Percentiles rank a stretch among this genome's conserved stretches.
Evolutionary conservation across 2,888 invertebrate species (phyloP).

Genomic region (Apotomis capreana): DNA sequence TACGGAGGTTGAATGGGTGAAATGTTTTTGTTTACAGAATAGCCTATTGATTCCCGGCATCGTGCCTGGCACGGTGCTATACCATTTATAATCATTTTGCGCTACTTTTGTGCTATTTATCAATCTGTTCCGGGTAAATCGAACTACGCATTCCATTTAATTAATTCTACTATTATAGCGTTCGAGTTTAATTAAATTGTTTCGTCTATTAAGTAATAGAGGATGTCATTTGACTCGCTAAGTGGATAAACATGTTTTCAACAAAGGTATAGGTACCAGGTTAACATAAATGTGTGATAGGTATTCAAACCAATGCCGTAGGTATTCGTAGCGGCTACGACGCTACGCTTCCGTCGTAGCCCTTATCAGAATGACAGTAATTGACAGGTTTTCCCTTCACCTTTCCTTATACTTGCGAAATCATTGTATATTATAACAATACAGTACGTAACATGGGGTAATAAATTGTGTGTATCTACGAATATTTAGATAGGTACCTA

Average conservation of each 20-base stretch:
- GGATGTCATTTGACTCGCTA: slow-evolving; percentile 11
- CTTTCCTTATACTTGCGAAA: not conserved
- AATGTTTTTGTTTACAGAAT: slow-evolving; percentile 70
- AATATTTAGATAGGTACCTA: too few species aligned
- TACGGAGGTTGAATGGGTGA: slow-evolving; percentile 63
- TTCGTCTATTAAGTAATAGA: slow-evolving; percentile 6
- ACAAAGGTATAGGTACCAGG: slow-evolving; percentile 2
- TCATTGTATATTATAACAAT: not conserved
- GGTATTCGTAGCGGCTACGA: not conserved
- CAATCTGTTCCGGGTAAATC: slow-evolving; percentile 3
- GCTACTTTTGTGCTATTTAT: not conserved
- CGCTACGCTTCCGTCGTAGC: slow-evolving; percentile 30
- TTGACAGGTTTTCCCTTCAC: slow-evolving; percentile 27
- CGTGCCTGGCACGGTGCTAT: slow-evolving; percentile 59
- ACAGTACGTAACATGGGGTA: too few species aligned
- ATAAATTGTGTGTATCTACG: too few species aligned
- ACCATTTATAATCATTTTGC: slow-evolving; percentile 40
- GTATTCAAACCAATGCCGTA: slow-evolving; percentile 3
- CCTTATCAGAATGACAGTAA: slow-evolving; percentile 25
- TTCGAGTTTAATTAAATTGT: slow-evolving; percentile 15
- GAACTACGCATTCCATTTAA: slow-evolving; percentile 24
- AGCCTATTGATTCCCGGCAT: slow-evolving; percentile 43
- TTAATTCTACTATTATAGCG: not conserved
- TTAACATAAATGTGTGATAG: slow-evolving; percentile 14
- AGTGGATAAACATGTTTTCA: slow-evolving; percentile 13